phyloP scores from a whole-genome alignment of 2,113 vertebrate species.

The Serilophus lunatus region DNA sequence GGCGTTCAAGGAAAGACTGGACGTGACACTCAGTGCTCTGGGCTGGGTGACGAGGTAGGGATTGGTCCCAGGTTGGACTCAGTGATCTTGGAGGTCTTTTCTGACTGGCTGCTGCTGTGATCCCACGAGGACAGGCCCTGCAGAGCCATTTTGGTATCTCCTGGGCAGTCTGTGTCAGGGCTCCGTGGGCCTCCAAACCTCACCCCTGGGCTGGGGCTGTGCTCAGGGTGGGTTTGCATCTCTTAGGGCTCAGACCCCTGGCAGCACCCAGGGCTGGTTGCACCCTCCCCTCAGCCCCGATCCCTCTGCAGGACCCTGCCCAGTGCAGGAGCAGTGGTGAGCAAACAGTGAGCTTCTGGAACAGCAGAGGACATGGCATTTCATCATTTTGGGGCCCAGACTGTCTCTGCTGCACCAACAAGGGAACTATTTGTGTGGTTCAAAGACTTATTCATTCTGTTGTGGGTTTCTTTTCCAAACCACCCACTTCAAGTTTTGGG shows the following conservation, averaged over 20 bases:
- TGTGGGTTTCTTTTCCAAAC: conserved; percentile 20
- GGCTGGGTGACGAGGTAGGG: background rate
- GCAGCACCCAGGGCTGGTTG: background rate
- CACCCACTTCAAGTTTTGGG: conserved; percentile 50
- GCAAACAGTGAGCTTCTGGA: background rate
- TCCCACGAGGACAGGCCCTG: background rate
- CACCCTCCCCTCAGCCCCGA: background rate
- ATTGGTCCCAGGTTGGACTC: accelerated
- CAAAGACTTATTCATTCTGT: conserved; percentile 55
- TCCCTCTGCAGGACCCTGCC: background rate
- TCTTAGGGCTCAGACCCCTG: accelerated
- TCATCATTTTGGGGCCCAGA: conserved; percentile 31
- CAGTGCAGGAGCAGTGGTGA: background rate
- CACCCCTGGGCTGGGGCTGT: accelerated
- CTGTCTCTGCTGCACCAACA: conserved; percentile 32
- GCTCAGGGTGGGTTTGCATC: accelerated
- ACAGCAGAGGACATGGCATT: background rate
- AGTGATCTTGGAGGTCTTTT: accelerated
- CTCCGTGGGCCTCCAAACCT: accelerated
- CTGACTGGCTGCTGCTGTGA: too few species aligned
- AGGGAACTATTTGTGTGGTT: conserved; percentile 23
- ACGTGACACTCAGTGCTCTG: background rate
- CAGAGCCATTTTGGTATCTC: accelerated
- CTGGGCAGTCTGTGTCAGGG: background rate
- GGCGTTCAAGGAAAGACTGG: background rate